A percentile compares a stretch with the other conserved stretches of the same genome.
Evolutionary conservation across 2,797 vertebrate genomes (phyloP).

Genomic region (Falco columbarius): DNA sequence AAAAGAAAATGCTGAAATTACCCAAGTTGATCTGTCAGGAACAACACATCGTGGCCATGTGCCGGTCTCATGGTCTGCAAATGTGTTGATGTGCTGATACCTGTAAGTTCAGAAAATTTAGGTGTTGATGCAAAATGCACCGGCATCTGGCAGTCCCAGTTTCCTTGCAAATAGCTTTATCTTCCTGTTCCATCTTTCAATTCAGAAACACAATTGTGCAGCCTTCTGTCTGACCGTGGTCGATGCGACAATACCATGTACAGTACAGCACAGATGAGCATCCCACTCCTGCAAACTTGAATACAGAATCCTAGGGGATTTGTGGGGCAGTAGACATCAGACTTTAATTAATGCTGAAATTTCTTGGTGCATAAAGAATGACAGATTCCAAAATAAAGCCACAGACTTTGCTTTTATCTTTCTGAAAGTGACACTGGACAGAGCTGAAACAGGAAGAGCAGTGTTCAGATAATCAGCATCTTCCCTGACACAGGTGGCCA

Average conservation of each 20-base stretch:
- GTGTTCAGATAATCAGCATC: neutral
- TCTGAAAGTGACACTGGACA: neutral
- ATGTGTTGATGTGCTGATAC: neutral
- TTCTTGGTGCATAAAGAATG: neutral
- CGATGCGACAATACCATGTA: accelerated
- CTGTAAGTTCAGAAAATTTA: neutral
- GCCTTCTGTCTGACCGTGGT: neutral
- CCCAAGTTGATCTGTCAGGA: neutral
- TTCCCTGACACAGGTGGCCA: neutral
- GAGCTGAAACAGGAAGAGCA: neutral
- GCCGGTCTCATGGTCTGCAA: neutral
- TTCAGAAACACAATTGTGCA: neutral
- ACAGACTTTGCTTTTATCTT: neutral
- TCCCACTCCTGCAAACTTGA: neutral
- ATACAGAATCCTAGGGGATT: neutral
- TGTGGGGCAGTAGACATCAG: neutral
- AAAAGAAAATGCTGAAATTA: neutral
- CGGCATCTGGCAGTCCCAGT: neutral
- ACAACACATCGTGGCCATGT: neutral
- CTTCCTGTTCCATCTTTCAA: neutral
- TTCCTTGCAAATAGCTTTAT: neutral
- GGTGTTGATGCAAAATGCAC: neutral
- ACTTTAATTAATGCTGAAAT: neutral
- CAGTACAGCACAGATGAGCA: neutral
- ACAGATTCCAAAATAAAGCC: neutral